Percentiles rank a stretch among this genome's conserved stretches.
phyloP scores from a whole-genome alignment of 2,888 invertebrate species.

The Harpagoxenus sublaevis region DNA sequence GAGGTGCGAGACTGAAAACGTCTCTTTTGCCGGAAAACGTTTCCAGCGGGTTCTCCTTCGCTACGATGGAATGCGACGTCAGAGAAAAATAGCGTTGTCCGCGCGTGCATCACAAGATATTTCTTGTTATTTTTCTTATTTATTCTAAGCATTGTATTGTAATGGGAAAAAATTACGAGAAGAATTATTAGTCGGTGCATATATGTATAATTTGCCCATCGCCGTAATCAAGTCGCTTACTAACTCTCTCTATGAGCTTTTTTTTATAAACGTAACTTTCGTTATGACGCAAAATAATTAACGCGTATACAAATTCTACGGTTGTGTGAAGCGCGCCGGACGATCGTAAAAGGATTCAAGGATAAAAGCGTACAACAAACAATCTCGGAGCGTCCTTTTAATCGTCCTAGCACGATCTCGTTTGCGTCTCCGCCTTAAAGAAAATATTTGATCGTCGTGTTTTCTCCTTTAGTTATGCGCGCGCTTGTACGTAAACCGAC shows the following conservation, averaged over 20 bases:
- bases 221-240: not conserved
- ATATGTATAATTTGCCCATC: not conserved
- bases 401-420: constrained; percentile 56
- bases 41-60: constrained; percentile 11
- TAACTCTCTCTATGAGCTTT: not conserved
- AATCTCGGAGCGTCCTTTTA: constrained; percentile 43
- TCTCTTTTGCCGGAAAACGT: constrained; percentile 45
- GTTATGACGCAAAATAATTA: not conserved
- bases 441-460: constrained; percentile 65
- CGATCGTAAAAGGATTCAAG: constrained; percentile 9
- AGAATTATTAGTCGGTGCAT: not conserved
- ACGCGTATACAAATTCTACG: constrained; percentile 21
- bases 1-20: constrained; percentile 42
- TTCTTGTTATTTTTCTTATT: constrained; percentile 25
- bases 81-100: constrained; percentile 41
- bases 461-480: constrained; percentile 21
- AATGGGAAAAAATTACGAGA: not conserved
- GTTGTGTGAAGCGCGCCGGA: not conserved
- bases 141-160: not conserved
- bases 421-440: constrained; percentile 45
- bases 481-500: constrained; percentile 41
- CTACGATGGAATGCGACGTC: constrained; percentile 46
- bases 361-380: constrained; percentile 40
- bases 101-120: constrained; percentile 28
- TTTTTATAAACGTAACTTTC: not conserved